A percentile compares a stretch with the other conserved stretches of the same genome.
phyloP scores from a whole-genome alignment of 1,140 invertebrate genomes.

The Varroa destructor region DNA sequence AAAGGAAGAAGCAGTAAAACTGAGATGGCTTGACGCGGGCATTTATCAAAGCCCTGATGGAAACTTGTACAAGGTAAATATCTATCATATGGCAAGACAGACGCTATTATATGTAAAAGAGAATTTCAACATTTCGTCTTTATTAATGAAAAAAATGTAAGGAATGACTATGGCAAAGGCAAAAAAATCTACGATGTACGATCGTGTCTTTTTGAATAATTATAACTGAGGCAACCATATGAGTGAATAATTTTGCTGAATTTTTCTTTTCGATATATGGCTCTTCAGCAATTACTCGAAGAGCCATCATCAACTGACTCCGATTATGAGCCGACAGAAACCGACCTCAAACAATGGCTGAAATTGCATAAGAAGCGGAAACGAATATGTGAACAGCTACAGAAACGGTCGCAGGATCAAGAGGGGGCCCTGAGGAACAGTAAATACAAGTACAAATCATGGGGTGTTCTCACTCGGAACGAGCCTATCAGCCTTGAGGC shows the following conservation, averaged over 20 bases:
- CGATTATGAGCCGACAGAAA: conserved; percentile 14
- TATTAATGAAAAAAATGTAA: no score
- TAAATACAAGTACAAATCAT: conserved; percentile 27
- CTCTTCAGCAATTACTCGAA: conserved; percentile 7
- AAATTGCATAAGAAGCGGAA: conserved; percentile 25
- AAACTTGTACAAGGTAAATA: conserved; percentile 4
- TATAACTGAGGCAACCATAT: no score
- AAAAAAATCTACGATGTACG: not conserved
- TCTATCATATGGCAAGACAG: not conserved
- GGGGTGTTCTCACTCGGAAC: conserved; percentile 11
- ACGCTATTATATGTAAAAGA: no score
- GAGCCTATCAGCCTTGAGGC: conserved; percentile 18
- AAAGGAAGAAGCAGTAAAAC: not conserved
- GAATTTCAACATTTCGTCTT: not conserved
- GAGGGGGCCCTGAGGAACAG: not conserved
- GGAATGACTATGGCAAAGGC: not conserved
- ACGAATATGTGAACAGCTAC: not conserved
- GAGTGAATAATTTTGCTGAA: no score
- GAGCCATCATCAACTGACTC: conserved; percentile 10
- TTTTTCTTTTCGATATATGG: not conserved
- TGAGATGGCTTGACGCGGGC: conserved; percentile 12
- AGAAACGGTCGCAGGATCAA: not conserved
- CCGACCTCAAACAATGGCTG: conserved; percentile 20
- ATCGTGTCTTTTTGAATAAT: not conserved
- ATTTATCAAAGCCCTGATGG: conserved; percentile 12